These are phyloP conservation scores for Drosophila repletoides DNA, from an alignment of 1,140 invertebrate genomes.

Conservation along the genomic window DNA sequence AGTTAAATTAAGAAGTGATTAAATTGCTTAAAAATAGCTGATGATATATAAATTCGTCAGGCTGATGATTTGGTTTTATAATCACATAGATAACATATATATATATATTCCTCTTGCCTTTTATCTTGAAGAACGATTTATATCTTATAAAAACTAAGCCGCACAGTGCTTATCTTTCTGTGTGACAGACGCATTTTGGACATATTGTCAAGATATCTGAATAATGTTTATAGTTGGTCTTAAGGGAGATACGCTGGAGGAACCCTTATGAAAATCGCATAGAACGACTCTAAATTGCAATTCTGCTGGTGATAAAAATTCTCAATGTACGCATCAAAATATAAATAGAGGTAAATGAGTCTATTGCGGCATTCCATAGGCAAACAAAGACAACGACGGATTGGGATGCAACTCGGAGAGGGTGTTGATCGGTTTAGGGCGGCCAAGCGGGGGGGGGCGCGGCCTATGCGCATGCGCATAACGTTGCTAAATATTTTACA, in stretches of 20 bases:
- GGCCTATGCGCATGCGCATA: constrained; percentile 34
- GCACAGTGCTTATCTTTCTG: not conserved
- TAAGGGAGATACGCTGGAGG: not conserved
- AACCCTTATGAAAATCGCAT: not conserved
- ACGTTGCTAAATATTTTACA: constrained; percentile 55
- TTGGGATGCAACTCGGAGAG: not conserved
- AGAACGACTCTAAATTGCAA: not conserved
- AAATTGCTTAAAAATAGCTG: constrained; percentile 7
- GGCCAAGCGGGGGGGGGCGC: not conserved
- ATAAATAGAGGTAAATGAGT: too few relatives aligned
- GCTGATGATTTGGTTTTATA: not conserved
- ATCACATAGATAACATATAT: constrained; percentile 1
- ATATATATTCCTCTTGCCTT: not conserved
- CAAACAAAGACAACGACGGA: constrained; percentile 45
- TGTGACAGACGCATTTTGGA: not conserved
- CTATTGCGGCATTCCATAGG: constrained; percentile 27
- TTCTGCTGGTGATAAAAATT: too few relatives aligned
- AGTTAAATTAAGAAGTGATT: constrained; percentile 5
- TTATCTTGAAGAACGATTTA: not conserved
- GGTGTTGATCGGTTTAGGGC: not conserved
- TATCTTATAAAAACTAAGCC: not conserved
- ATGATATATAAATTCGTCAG: constrained; percentile 2
- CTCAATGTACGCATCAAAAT: constrained; percentile 5
- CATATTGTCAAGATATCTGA: not conserved
- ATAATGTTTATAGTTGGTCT: not conserved